phyloP scores from a whole-genome alignment of 2,888 invertebrate genomes.

The Drosophila prolongata region DNA sequence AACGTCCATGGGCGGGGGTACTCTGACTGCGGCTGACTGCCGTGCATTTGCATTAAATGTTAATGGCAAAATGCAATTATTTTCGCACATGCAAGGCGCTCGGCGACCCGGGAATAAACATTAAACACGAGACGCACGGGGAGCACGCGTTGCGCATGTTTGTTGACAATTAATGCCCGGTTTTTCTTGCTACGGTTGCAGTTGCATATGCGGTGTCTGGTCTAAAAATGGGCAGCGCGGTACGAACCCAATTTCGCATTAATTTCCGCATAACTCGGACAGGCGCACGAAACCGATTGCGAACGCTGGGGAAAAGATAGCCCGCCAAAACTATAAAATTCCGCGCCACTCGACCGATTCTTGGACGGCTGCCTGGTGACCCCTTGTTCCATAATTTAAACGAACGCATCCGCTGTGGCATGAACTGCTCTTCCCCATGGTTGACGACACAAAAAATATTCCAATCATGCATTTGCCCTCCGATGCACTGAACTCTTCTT shows the following conservation, averaged over 20 bases:
- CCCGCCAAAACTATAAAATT: constrained; percentile 15
- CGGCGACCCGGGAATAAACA: constrained; percentile 26
- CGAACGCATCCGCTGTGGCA: constrained; percentile 64
- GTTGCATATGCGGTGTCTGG: constrained; percentile 29
- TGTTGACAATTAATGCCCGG: constrained; percentile 73
- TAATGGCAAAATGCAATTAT: constrained; percentile 69
- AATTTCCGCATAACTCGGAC: constrained; percentile 70
- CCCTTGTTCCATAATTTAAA: constrained; percentile 48
- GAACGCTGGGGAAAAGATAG: constrained; percentile 10
- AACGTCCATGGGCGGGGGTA: constrained; percentile 7
- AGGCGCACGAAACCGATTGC: constrained; percentile 11
- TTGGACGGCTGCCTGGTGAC: constrained; percentile 53
- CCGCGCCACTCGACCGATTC: constrained; percentile 39
- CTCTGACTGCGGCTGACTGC: constrained; percentile 4
- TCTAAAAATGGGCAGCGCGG: constrained; percentile 44
- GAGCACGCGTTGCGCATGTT: constrained; percentile 68
- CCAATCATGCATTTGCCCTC: constrained; percentile 46
- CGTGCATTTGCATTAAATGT: constrained; percentile 44
- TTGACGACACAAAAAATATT: constrained; percentile 27
- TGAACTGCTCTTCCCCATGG: constrained; percentile 16
- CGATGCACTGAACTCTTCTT: constrained; percentile 34
- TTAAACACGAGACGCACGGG: constrained; percentile 9
- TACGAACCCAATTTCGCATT: constrained; percentile 57
- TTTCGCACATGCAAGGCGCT: constrained; percentile 64
- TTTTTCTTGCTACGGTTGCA: constrained; percentile 19